Conservation (phyloP, 1,140 invertebrate genomes). For the Temnothorax curvispinosus region DNA sequence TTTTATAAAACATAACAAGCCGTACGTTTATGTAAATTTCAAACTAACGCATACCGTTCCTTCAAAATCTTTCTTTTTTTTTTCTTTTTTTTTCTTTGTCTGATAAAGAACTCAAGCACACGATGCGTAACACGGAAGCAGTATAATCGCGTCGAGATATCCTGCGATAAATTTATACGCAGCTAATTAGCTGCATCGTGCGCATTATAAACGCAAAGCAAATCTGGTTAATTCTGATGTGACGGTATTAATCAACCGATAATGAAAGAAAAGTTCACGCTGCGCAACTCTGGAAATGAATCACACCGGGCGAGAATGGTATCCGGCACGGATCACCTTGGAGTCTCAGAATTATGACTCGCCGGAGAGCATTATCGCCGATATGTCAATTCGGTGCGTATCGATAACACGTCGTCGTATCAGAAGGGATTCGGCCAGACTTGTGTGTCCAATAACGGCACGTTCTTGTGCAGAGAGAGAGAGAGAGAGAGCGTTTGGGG, state of each 20-base stretch:
- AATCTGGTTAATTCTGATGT: neutral
- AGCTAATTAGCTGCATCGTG: neutral
- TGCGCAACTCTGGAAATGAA: slow-evolving; percentile 26
- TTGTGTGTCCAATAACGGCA: neutral
- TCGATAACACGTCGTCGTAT: slow-evolving; percentile 23
- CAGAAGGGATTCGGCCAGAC: neutral
- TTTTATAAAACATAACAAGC: neutral
- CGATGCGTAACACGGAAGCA: neutral
- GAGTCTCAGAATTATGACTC: slow-evolving; percentile 32
- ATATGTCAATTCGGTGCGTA: slow-evolving; percentile 17
- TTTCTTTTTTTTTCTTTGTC: neutral
- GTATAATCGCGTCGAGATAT: neutral
- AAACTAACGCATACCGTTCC: neutral
- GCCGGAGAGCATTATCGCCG: slow-evolving; percentile 17
- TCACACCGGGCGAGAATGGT: neutral
- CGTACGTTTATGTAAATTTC: neutral
- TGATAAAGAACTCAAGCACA: neutral
- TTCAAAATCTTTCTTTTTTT: neutral
- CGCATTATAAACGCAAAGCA: neutral
- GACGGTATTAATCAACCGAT: slow-evolving; percentile 24
- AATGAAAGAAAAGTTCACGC: slow-evolving; percentile 34
- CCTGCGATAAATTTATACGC: neutral
- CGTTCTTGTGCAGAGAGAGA: neutral
- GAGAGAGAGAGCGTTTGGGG: neutral
- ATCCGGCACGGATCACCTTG: slow-evolving; percentile 28